phyloP scores from a whole-genome alignment of 2,888 invertebrate genomes.

The Cheilosia variabilis region DNA sequence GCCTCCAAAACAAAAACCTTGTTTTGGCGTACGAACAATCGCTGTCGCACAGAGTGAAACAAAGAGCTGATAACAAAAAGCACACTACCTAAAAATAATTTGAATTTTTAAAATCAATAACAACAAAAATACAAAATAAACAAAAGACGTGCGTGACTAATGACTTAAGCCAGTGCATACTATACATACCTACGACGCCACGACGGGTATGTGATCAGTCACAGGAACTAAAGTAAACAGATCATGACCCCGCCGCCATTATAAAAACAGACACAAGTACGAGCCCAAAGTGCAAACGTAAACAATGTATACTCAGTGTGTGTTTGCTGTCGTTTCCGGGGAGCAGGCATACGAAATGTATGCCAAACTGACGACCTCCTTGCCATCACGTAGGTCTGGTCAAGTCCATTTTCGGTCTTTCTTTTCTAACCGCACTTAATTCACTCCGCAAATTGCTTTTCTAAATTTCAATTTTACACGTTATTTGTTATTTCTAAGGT shows the following conservation, averaged over 20 bases:
- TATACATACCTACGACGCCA: not conserved
- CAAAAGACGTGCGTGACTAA: conserved; percentile 1
- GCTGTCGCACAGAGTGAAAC: not conserved
- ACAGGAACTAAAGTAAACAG: not conserved
- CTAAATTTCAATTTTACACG: conserved; percentile 8
- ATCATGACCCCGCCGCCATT: no score
- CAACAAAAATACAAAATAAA: not conserved
- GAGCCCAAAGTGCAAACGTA: no score
- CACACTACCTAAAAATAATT: conserved; percentile 21
- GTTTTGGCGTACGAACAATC: no score
- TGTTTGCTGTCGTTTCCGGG: not conserved
- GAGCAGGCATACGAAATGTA: not conserved
- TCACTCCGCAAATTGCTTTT: conserved; percentile 24
- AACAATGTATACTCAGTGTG: no score
- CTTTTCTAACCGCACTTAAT: conserved; percentile 29
- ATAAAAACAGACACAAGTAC: not conserved
- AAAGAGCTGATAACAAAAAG: conserved; percentile 16
- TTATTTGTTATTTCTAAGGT: not conserved
- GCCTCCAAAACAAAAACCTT: no score
- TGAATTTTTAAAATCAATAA: not conserved
- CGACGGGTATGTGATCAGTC: not conserved
- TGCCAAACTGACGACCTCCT: not conserved
- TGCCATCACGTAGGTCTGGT: conserved; percentile 28
- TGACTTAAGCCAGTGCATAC: not conserved
- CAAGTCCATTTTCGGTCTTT: conserved; percentile 20